Evolutionary conservation across 2,797 vertebrate genomes (phyloP).

Genomic region (Paramormyrops hopkinsi): DNA sequence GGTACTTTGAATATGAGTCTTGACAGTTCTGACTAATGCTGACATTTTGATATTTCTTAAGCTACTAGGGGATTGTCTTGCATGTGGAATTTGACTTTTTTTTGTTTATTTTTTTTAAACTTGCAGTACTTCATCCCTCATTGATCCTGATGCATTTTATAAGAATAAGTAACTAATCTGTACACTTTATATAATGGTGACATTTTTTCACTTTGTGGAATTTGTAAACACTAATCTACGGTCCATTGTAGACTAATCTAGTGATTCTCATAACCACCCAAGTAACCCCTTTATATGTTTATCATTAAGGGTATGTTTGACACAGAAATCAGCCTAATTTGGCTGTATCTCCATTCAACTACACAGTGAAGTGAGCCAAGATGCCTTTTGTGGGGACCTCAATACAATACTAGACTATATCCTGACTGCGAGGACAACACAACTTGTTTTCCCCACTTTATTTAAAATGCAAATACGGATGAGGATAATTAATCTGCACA

Average conservation of each 20-base stretch:
- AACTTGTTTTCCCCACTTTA: background rate
- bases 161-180: background rate
- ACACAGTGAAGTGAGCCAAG: background rate
- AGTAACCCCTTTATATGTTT: background rate
- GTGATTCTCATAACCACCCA: background rate
- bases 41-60: background rate
- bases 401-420: background rate
- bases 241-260: background rate
- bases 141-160: constrained; percentile 1
- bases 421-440: background rate
- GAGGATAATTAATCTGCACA: background rate
- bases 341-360: background rate
- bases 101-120: background rate
- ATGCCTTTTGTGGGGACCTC: background rate
- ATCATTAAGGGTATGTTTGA: background rate
- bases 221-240: background rate
- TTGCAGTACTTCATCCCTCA: background rate
- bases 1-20: constrained; percentile 19
- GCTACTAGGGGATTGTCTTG: background rate
- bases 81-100: background rate
- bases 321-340: background rate
- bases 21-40: background rate
- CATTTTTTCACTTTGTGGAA: background rate
- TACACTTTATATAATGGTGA: background rate
- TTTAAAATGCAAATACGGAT: background rate